phyloP scores from a whole-genome alignment of 2,888 invertebrate species.

The Steromphala cineraria region DNA sequence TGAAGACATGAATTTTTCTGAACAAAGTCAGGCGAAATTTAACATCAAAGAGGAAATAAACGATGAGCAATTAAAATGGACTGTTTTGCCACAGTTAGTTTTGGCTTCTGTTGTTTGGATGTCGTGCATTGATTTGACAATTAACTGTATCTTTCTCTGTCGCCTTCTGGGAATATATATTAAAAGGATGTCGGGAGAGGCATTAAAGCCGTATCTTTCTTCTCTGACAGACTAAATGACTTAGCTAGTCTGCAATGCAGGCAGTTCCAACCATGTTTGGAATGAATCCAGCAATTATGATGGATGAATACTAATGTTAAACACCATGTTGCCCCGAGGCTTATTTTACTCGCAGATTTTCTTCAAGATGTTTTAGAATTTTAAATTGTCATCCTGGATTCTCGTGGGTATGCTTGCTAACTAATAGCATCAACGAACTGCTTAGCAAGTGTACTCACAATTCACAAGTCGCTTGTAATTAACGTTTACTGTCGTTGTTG shows the following conservation, averaged over 20 bases:
- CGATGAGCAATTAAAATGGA: constrained; percentile 10
- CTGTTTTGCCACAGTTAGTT: constrained; percentile 9
- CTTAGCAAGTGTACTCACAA: too few species aligned
- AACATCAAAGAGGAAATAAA: constrained; percentile 4
- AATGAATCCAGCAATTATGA: not conserved
- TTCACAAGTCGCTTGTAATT: too few species aligned
- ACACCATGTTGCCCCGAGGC: not conserved
- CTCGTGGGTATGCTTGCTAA: not conserved
- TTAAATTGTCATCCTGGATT: not conserved
- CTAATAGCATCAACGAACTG: not conserved
- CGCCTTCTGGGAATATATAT: not conserved
- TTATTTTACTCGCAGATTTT: not conserved
- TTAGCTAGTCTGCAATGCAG: not conserved
- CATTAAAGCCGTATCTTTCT: constrained; percentile 10
- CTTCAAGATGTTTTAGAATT: not conserved
- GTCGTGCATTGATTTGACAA: constrained; percentile 20
- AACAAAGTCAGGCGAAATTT: not conserved
- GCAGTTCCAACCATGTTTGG: not conserved
- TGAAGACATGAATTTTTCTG: not conserved
- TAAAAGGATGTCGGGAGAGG: constrained; percentile 16
- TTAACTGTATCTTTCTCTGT: not conserved
- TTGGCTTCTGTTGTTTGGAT: not conserved
- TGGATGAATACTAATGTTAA: not conserved
- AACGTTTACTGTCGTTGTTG: too few species aligned
- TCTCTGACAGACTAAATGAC: constrained; percentile 4